A percentile compares a stretch with the other conserved stretches of the same genome.
phyloP scores from a whole-genome alignment of 2,888 invertebrate genomes.

The Eristalis arbustorum region DNA sequence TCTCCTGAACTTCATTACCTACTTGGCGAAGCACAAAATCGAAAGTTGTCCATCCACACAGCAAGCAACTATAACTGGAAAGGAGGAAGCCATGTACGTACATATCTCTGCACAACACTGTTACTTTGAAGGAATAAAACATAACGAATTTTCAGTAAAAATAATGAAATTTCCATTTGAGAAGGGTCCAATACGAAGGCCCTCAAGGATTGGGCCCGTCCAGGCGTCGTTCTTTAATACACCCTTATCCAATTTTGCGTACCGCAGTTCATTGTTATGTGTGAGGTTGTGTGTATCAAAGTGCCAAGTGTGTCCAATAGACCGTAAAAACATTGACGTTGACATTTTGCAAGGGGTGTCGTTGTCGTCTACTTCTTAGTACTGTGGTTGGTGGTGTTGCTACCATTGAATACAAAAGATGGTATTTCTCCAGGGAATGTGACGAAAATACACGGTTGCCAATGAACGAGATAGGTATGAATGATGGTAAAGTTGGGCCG shows the following conservation, averaged over 20 bases:
- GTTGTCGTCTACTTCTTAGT: not conserved
- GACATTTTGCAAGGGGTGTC: conserved; percentile 62
- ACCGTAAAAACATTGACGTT: conserved; percentile 68
- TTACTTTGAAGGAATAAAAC: conserved; percentile 4
- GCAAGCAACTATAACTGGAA: not conserved
- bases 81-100: not conserved
- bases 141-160: conserved; percentile 49
- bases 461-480: conserved; percentile 23
- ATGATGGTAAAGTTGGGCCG: conserved; percentile 47
- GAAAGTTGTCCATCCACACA: conserved; percentile 43
- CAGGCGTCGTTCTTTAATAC: conserved; percentile 7
- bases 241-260: conserved; percentile 64
- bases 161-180: conserved; percentile 56
- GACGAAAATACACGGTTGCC: conserved; percentile 33
- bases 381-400: not conserved
- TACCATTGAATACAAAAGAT: conserved; percentile 37
- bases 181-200: conserved; percentile 43
- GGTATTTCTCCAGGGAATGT: conserved; percentile 62
- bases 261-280: conserved; percentile 34
- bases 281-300: conserved; percentile 49
- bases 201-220: not conserved
- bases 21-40: conserved; percentile 65
- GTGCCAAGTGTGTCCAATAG: conserved; percentile 67
- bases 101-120: conserved; percentile 41
- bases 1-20: conserved; percentile 55